These are phyloP conservation scores for Anolis carolinensis DNA, from an alignment of 2,113 vertebrate species.

Conservation along the genomic window DNA sequence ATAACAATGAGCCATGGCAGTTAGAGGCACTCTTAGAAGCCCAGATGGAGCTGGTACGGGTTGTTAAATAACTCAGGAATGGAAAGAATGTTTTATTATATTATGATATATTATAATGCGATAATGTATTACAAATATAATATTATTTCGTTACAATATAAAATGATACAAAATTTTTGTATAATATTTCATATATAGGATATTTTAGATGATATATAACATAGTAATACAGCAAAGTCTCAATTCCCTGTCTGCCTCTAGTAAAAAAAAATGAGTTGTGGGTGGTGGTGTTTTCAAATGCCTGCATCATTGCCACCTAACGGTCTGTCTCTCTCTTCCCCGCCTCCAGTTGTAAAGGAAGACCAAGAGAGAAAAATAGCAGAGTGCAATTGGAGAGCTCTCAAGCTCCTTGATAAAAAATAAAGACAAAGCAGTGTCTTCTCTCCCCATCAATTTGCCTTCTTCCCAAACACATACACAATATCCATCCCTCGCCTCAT, in stretches of 20 bases:
- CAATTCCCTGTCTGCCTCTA: not conserved
- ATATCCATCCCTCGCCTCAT: no score
- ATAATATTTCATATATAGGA: no score
- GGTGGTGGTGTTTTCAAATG: not conserved
- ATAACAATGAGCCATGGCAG: no score
- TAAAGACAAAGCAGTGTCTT: slow-evolving; percentile 63
- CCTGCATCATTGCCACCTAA: slow-evolving; percentile 26
- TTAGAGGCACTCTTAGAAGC: not conserved
- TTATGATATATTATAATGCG: no score
- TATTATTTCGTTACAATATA: no score
- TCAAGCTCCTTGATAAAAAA: slow-evolving; percentile 38
- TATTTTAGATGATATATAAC: no score
- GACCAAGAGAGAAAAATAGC: not conserved
- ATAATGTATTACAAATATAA: no score
- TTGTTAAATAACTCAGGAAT: not conserved
- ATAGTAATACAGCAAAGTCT: not conserved
- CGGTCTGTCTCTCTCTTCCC: slow-evolving; percentile 39
- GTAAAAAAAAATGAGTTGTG: not conserved
- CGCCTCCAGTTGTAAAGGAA: not conserved
- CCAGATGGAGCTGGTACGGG: not conserved
- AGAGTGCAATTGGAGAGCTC: no score
- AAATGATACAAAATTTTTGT: no score
- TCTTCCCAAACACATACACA: no score
- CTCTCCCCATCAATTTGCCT: not conserved
- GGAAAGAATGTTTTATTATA: no score